Evolutionary conservation across 2,888 invertebrate species (phyloP), one percentile per base, ranked within the genome.

Genomic region (Azorinus chamasolen): DNA sequence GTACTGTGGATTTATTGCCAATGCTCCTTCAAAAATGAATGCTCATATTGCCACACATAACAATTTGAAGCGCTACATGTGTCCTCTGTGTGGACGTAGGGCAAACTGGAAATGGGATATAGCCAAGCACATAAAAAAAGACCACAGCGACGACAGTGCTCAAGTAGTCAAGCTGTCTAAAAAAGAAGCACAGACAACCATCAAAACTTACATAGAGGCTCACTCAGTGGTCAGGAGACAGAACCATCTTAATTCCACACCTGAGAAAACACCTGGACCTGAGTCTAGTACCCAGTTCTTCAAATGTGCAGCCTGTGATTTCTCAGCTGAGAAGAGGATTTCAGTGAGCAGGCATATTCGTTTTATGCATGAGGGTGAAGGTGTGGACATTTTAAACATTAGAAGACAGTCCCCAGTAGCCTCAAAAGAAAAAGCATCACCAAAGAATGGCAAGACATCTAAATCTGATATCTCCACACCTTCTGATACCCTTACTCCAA

Each of bases 261-360:
- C 65, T 16, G 76, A 81, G 4, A 62, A 25, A 20, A 51, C 48
- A 4, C 18, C 50, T 8, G 46, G 48, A 10, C 18, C 43, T 41
- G 57, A 69, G 8, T 37, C 55, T 16, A 41, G 58, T 14, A 58
- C 62, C 8, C 72, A 83, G 39, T 83, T 68, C 0, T 98, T 97
- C 93, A 97, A 97, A 93, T 98, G 98, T 94, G 98, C 98, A 0
- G 94, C 97, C n/a, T 98, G 98, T 94, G 96, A 96, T 69, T 98
- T 98, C 92, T 96, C 97, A 87, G 98, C 98, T 37, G 98, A 98
- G 92, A 98, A 97, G 97, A 95, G 98, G 81, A 98, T 98, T 97
- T 98, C 98, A 93, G 97, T 98, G 71, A 97, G 97, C 50, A 97
- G 98, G 93, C 98, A 98, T 93, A 98, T 98, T 81, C 96, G 97